Base-by-base conservation (phyloP, 2,113 vertebrate species). In the Eptesicus fuscus region DNA sequence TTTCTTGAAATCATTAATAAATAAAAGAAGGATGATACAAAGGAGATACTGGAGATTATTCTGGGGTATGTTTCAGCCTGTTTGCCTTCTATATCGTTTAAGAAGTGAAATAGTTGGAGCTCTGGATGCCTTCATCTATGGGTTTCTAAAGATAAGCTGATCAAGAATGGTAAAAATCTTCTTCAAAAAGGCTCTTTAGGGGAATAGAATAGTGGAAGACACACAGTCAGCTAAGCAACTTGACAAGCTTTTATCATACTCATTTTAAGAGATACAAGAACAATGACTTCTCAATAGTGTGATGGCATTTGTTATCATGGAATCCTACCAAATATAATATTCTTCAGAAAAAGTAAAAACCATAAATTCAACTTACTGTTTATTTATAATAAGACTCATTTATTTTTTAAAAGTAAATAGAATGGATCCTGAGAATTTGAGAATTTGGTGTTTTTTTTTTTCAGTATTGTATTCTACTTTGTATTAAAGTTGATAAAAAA, bases 311-410 rank as follows among this genome's bases (percentile, higher is more conserved):
- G 47, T 63, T 63, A 25, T 44, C 63, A 14, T 74, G 80, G 67
- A 77, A 56, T 49, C 9, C n/a, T 67, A 35, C 70, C 37, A 61
- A 44, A 73, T 23, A 5, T 11, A 28, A 22, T 53, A 51, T 85
- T 90, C 35, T 92, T 59, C n/a, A 65, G 23, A 77, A 69, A 56
- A 74, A 88, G 53, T 53, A 77, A 95, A 95, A 82, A 37, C 61
- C 40, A 12, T 25, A 44, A 67, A 49, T 82, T 89, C 42, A 95
- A 44, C 40, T 78, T 28, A 76, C 1, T 53, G 1, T 47, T 91
- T 83, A 53, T 79, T 91, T 84, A 53, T 76, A 28, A 87, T 12
- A 32, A 79, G 1, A 83, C 4, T 88, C 44, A 32, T 30, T 32
- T 16, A 32, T 73, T 65, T 2, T 82, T 93, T 47, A 61, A 51